phyloP scores from a whole-genome alignment of 2,113 vertebrate genomes.

The Mesoclemmys tuberculata region DNA sequence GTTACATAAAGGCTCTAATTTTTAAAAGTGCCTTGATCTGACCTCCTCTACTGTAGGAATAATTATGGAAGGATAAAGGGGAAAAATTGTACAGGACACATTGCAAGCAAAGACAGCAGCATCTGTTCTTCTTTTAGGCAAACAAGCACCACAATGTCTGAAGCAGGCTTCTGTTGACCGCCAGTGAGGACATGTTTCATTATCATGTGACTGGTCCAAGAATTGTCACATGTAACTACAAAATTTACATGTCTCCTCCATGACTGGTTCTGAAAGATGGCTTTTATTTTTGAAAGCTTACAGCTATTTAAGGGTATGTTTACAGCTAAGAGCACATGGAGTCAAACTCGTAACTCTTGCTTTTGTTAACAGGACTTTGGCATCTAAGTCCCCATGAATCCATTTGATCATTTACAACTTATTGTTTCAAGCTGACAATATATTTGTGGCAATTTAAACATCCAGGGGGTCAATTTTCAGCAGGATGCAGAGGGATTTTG shows the following conservation, averaged over 20 bases:
- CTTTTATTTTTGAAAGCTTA: not conserved
- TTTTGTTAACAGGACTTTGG: not conserved
- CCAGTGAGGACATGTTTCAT: not conserved
- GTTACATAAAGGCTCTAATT: not conserved
- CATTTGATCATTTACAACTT: not conserved
- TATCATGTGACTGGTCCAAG: not conserved
- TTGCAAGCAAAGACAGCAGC: not conserved
- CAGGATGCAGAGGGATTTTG: not conserved
- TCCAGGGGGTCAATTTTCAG: not conserved
- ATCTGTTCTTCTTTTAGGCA: not conserved
- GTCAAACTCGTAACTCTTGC: not conserved
- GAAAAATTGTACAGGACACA: not conserved
- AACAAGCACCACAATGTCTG: not conserved
- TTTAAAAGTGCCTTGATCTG: not conserved
- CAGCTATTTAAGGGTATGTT: not conserved
- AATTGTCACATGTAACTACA: not conserved
- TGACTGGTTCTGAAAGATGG: not conserved
- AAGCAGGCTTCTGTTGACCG: not conserved
- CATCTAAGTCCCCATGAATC: not conserved
- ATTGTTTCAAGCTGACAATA: not conserved
- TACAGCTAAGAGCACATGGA: not conserved
- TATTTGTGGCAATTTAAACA: not conserved
- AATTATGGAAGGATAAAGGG: accelerated
- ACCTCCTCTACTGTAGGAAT: not conserved
- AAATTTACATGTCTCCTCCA: not conserved